Evolutionary conservation across 1,140 invertebrate genomes (phyloP).

Genomic region (Heliconius congener): DNA sequence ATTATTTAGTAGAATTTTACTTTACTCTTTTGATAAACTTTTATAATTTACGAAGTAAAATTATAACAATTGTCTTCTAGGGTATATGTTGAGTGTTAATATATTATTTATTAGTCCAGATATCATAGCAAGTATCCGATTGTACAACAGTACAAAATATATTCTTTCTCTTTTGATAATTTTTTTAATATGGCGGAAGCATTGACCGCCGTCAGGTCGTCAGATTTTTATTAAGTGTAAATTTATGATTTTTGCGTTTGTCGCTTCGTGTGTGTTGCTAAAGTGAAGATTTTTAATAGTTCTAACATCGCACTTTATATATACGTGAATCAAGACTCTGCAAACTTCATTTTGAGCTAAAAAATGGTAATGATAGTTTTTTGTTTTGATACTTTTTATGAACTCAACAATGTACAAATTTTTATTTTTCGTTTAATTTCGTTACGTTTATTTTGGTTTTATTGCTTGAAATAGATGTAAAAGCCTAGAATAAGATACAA

Average conservation of each 20-base stretch:
- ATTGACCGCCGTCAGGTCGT: conserved; percentile 77
- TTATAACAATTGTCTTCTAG: not conserved
- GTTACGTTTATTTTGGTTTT: conserved; percentile 26
- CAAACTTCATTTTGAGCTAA: conserved; percentile 53
- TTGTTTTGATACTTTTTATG: conserved; percentile 81
- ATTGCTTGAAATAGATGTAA: conserved; percentile 16
- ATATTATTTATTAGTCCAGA: not conserved
- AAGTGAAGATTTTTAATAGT: conserved; percentile 41
- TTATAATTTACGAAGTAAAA: not conserved
- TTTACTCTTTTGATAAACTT: not conserved
- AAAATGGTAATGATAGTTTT: conserved; percentile 82
- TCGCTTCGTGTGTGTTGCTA: conserved; percentile 47
- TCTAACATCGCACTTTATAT: not conserved
- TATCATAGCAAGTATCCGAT: conserved; percentile 42
- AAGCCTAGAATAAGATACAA: not conserved
- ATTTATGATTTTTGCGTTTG: conserved; percentile 55
- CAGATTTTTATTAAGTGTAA: conserved; percentile 65
- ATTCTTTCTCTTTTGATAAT: conserved; percentile 66
- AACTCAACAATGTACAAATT: conserved; percentile 68
- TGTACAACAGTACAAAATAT: conserved; percentile 40
- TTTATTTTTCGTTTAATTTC: conserved; percentile 52
- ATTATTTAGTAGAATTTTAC: not conserved
- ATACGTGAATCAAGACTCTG: not conserved
- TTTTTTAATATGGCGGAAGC: conserved; percentile 81
- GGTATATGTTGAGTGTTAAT: not conserved